Conservation (phyloP, 2,888 invertebrate species). For the Drosophila cracens region DNA sequence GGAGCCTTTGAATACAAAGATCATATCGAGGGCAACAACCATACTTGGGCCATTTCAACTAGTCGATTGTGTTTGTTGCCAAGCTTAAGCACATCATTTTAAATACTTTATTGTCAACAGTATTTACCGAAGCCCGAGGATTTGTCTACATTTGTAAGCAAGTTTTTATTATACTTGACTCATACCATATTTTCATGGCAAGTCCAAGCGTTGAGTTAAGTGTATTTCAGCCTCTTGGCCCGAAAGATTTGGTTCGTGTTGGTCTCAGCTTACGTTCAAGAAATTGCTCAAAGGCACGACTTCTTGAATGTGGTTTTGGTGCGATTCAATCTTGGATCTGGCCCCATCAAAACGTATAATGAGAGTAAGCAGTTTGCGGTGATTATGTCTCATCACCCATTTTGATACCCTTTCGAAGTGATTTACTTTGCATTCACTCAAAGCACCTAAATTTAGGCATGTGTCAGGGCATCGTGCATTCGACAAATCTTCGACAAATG, state of each 20-base stretch:
- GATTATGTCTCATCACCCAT: slow-evolving; percentile 4
- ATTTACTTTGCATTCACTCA: slow-evolving; percentile 19
- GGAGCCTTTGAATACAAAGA: slow-evolving; percentile 60
- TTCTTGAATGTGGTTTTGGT: background rate
- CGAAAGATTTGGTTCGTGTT: background rate
- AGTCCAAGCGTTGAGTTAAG: background rate
- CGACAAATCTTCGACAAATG: slow-evolving; percentile 1
- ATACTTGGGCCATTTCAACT: slow-evolving; percentile 1
- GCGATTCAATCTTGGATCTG: background rate
- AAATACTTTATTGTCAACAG: background rate
- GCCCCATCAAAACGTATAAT: background rate
- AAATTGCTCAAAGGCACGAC: background rate
- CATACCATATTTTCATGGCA: background rate
- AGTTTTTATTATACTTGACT: background rate
- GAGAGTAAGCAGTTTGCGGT: background rate
- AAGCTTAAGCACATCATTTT: too few relatives aligned
- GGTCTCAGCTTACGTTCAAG: background rate
- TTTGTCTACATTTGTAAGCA: background rate
- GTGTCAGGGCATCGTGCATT: slow-evolving; percentile 33
- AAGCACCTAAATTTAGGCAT: slow-evolving; percentile 12
- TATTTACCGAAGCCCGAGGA: background rate
- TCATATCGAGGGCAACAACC: slow-evolving; percentile 54
- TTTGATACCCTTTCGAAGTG: slow-evolving; percentile 14
- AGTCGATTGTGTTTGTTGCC: background rate
- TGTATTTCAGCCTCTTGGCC: slow-evolving; percentile 12